Evolutionary conservation across 1,140 invertebrate species (phyloP).

Genomic region (Euwallacea similis): DNA sequence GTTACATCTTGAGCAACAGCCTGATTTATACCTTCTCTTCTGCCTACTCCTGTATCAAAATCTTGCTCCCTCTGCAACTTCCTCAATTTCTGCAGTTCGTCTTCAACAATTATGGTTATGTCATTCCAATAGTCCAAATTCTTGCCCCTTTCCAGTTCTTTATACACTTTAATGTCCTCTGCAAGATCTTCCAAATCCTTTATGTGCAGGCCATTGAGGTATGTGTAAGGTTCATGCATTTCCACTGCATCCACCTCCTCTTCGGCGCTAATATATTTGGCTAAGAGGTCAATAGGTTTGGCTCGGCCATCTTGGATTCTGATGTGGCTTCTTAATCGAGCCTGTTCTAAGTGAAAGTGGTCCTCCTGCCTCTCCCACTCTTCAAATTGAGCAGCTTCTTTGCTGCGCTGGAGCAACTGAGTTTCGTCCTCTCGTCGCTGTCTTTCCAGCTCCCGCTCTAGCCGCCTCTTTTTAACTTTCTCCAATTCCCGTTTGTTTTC

Average conservation of each 20-base stretch:
- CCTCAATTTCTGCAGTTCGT: conserved; percentile 87
- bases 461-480: conserved; percentile 88
- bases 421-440: conserved; percentile 90
- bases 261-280: conserved; percentile 93
- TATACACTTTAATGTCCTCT: conserved; percentile 95
- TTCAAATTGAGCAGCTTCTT: conserved; percentile 92
- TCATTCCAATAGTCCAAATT: conserved; percentile 97
- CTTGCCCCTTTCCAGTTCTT: conserved; percentile 80
- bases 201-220: conserved; percentile 87
- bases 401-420: conserved; percentile 82
- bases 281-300: conserved; percentile 97
- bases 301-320: conserved; percentile 80
- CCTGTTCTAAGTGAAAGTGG: conserved; percentile 89
- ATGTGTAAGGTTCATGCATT: conserved; percentile 98
- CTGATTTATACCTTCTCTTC: conserved; percentile 91
- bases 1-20: conserved; percentile 90
- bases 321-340: conserved; percentile 86
- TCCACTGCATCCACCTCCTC: conserved; percentile 91
- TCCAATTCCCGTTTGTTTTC: conserved; percentile 88
- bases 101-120: conserved; percentile 93
- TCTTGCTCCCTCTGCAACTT: conserved; percentile 70
- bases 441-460: conserved; percentile 87
- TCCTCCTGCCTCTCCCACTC: conserved; percentile 96
- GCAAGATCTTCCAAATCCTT: conserved; percentile 96
- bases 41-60: conserved; percentile 62